Evolutionary conservation across 2,888 invertebrate species (phyloP), one percentile per base, ranked within the genome.

Genomic region (Argyresthia albistria): DNA sequence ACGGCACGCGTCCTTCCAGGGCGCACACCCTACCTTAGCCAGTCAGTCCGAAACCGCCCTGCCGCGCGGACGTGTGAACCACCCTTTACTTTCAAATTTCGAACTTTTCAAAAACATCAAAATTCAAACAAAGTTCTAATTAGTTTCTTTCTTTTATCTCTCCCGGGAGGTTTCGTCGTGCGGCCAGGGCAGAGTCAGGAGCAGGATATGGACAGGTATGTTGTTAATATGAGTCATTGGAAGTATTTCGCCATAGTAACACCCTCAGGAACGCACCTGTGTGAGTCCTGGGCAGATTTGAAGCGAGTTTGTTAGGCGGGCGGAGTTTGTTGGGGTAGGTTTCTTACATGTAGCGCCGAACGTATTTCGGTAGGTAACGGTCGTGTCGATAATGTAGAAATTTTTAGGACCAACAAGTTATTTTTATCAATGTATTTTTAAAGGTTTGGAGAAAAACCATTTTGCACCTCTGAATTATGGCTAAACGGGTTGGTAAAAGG

Each of bases 181-280:
- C 68, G 62, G 66, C 53, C 61, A 47, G 57, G 78, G 79, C 74
- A 77, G 79, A 83, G 70, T 79, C 78, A 83, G 76, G 76, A 70
- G 73, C 71, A 76, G 74, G 79, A 66, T 75, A 72, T 68, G 59
- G 63, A 57, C 66, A 83, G 83, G 84, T 83, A 75, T 76, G 45
- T 45, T 15, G 12, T 45, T 45, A 45, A 82, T 83, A 75, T 76
- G 84, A 84, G 71, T 83, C 84, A 82, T 63, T 70, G 68, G 68
- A 43, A 25, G 45, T 43, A 51, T 71, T 72, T 81, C 67, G 70
- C 76, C 83, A 84, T 86, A 86, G 84, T 79, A 84, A 86, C 86
- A 63, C 86, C 84, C 82, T 72, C 57, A 43, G 52, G 54, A 63
- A 70, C 67, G 68, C 55, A 57, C 53, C 53, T 51, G 51, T 43